Evolutionary conservation across 2,113 vertebrate genomes (phyloP).

Genomic region (Emydura subglobosa): DNA sequence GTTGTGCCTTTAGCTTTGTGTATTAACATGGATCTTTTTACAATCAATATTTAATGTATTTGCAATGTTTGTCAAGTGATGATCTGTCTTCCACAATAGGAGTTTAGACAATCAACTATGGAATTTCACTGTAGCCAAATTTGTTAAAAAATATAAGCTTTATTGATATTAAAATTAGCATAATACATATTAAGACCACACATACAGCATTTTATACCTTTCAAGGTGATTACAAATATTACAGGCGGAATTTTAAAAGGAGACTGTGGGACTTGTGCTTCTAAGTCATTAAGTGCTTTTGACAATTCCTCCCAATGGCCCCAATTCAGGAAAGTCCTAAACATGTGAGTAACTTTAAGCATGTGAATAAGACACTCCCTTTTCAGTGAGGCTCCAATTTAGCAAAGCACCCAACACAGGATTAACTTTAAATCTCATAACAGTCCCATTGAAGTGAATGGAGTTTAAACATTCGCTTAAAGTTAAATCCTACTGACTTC

Average conservation of each 20-base stretch:
- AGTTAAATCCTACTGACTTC: neutral
- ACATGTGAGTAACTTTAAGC: neutral
- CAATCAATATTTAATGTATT: neutral
- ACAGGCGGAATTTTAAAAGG: neutral
- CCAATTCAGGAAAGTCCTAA: neutral
- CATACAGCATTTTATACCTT: neutral
- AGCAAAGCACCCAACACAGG: neutral
- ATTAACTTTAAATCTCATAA: neutral
- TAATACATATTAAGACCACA: neutral
- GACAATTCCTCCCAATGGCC: neutral
- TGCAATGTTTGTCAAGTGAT: neutral
- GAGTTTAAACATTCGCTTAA: neutral
- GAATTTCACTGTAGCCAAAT: neutral
- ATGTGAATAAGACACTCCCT: neutral
- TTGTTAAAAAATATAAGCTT: neutral
- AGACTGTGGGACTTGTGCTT: neutral
- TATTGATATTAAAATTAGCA: neutral
- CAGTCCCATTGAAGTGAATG: neutral
- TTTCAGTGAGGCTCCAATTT: neutral
- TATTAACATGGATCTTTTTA: neutral
- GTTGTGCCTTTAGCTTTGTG: neutral
- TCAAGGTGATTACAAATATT: neutral
- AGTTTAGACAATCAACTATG: neutral
- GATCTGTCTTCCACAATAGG: neutral
- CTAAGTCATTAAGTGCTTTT: neutral